A percentile compares a stretch with the other conserved stretches of the same genome.
These are phyloP conservation scores for Villa cingulata DNA, from an alignment of 2,888 invertebrate genomes.

Conservation along the genomic window DNA sequence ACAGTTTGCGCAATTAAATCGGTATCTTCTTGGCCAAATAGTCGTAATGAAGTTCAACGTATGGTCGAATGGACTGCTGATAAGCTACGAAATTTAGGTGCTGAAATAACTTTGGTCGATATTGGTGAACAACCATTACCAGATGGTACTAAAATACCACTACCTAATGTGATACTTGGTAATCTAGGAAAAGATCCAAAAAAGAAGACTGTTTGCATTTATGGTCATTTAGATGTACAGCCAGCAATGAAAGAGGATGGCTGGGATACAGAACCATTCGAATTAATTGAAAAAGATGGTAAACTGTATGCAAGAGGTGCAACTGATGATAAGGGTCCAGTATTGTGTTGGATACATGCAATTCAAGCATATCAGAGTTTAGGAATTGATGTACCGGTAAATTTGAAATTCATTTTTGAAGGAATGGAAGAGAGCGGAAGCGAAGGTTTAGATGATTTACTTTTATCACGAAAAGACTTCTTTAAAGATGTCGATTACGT, in stretches of 20 bases:
- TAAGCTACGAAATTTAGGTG: slow-evolving; percentile 55
- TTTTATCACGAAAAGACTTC: slow-evolving; percentile 57
- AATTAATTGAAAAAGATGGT: slow-evolving; percentile 69
- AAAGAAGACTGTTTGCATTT: slow-evolving; percentile 88
- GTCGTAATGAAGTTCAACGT: slow-evolving; percentile 61
- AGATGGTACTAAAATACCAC: slow-evolving; percentile 54
- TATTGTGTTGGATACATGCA: slow-evolving; percentile 90
- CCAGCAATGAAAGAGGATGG: slow-evolving; percentile 88
- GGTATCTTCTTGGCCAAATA: slow-evolving; percentile 83
- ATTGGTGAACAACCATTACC: slow-evolving; percentile 61
- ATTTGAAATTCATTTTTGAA: slow-evolving; percentile 84
- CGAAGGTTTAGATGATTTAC: slow-evolving; percentile 80
- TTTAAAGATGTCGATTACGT: slow-evolving; percentile 79
- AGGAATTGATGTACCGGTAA: slow-evolving; percentile 53
- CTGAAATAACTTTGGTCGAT: slow-evolving; percentile 55
- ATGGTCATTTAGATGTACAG: slow-evolving; percentile 97
- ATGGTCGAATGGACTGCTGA: slow-evolving; percentile 75
- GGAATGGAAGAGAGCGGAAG: slow-evolving; percentile 97
- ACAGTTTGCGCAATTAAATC: slow-evolving; percentile 88
- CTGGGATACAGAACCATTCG: slow-evolving; percentile 92
- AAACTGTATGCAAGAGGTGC: slow-evolving; percentile 86
- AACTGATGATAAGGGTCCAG: slow-evolving; percentile 89
- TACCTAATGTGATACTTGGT: slow-evolving; percentile 79
- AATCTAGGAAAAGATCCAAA: slow-evolving; percentile 62
- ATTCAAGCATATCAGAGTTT: slow-evolving; percentile 73